Evolutionary conservation across 2,113 vertebrate genomes (phyloP).

Genomic region (Tangachromis dhanisi): DNA sequence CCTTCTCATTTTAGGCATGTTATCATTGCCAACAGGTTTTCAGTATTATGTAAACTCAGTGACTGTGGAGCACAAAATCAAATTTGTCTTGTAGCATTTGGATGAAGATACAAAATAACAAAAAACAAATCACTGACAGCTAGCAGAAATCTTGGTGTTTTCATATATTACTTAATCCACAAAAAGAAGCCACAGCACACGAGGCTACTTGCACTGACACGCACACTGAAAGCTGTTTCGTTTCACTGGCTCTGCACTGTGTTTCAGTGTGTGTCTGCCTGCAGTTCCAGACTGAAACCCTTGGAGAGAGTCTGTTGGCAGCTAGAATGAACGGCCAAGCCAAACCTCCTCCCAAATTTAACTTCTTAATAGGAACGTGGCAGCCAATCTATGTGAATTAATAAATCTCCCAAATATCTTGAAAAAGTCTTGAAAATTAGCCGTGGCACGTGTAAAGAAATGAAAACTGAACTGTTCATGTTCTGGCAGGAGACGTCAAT

Average conservation of each 20-base stretch:
- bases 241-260: not conserved
- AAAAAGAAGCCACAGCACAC: not conserved
- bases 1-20: not conserved
- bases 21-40: not conserved
- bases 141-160: not conserved
- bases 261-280: not conserved
- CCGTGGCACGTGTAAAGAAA: not conserved
- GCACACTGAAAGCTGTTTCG: not conserved
- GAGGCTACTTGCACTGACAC: not conserved
- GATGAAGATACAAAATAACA: not conserved
- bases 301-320: constrained; percentile 59
- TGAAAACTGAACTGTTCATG: not conserved
- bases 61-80: not conserved
- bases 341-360: constrained; percentile 48
- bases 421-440: constrained; percentile 16
- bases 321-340: constrained; percentile 23
- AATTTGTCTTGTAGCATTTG: not conserved
- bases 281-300: constrained; percentile 34
- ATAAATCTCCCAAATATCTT: constrained; percentile 46
- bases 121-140: not conserved
- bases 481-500: not conserved
- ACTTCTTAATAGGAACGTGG: constrained; percentile 58
- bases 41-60: not conserved
- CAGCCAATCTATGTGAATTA: constrained; percentile 52
- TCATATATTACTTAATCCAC: not conserved